Evolutionary conservation across 1,140 invertebrate genomes (phyloP), one percentile per base, ranked within the genome.

Genomic region (Doryteuthis pealeii): DNA sequence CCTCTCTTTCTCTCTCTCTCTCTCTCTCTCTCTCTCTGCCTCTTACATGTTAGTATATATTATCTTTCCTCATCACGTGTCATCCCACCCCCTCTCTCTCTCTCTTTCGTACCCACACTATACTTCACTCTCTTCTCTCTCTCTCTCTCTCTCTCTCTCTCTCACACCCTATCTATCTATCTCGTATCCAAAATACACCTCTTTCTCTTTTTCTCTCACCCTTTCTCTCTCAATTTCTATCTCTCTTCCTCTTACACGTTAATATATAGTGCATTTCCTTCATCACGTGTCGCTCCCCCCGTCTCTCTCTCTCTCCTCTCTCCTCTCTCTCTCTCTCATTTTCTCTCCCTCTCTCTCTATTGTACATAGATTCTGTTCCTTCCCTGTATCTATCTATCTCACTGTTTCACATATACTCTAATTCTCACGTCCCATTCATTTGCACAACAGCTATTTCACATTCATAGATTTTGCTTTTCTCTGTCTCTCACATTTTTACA

Each of bases 271-370:
- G 4, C 10, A 3, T 40, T 10, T 40, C 35, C 10, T 10, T 40
- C 35, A 4, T 15, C 15, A 3, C 15, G 4, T 62, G 4, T 62
- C 58, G 3, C 58, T 62, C 58, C 15, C 58, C 15, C 28, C 15
- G 3, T 30, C 58, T 62, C 58, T 62, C 58, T 62, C 58, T 62
- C 58, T 62, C 54, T 58, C 54, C 54, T 58, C 54, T 62, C 58
- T 62, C n/a, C n/a, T n/a, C 58, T 62, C 58, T 62, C 58, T 30
- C 28, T 30, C 28, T 30, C 58, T 62, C 58, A 10, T 22, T 22
- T 22, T 62, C 58, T 62, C 58, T 62, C 58, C 15, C 54, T 58
- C 54, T 58, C 54, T 58, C 54, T 62, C 58, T 62, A 4, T 62
- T 3, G 22, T 5, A n/a, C 15, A n/a, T 15, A 26, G 5, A 3